phyloP scores from a whole-genome alignment of 2,888 invertebrate species.

The Cryptocephalus primarius region DNA sequence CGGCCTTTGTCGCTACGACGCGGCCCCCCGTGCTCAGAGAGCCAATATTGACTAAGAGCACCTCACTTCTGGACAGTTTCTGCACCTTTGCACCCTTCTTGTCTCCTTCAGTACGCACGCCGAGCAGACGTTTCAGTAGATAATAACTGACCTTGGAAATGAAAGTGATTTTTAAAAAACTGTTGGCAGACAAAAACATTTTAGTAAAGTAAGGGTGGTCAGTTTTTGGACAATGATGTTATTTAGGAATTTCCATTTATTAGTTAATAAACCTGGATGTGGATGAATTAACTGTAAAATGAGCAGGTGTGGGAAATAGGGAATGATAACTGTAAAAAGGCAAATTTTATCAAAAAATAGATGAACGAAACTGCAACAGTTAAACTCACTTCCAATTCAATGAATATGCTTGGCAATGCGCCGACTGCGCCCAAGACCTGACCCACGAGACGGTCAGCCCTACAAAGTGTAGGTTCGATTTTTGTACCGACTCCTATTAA shows the following conservation, averaged over 20 bases:
- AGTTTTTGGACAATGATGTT: too few species aligned
- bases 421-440: slow-evolving; percentile 89
- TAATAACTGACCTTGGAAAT: slow-evolving; percentile 64
- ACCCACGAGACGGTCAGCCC: slow-evolving; percentile 97
- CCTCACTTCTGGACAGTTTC: slow-evolving; percentile 82
- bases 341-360: too few species aligned
- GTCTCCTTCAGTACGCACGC: slow-evolving; percentile 97
- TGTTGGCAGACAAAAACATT: not conserved
- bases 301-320: too few species aligned
- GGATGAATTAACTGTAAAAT: too few species aligned
- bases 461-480: slow-evolving; percentile 96
- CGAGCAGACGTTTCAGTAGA: slow-evolving; percentile 85
- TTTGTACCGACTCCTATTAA: slow-evolving; percentile 98
- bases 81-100: slow-evolving; percentile 98
- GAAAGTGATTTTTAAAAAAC: not conserved
- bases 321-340: too few species aligned
- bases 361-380: too few species aligned
- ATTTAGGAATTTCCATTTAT: too few species aligned
- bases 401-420: slow-evolving; percentile 92
- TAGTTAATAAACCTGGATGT: too few species aligned
- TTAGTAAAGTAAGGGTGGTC: too few species aligned
- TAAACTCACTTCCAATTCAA: slow-evolving; percentile 78
- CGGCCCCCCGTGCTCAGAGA: slow-evolving; percentile 96
- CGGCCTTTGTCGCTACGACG: slow-evolving; percentile 87
- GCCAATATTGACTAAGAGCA: slow-evolving; percentile 94